Base-by-base conservation (phyloP, 2,888 invertebrate genomes). In the Molanna angustata region DNA sequence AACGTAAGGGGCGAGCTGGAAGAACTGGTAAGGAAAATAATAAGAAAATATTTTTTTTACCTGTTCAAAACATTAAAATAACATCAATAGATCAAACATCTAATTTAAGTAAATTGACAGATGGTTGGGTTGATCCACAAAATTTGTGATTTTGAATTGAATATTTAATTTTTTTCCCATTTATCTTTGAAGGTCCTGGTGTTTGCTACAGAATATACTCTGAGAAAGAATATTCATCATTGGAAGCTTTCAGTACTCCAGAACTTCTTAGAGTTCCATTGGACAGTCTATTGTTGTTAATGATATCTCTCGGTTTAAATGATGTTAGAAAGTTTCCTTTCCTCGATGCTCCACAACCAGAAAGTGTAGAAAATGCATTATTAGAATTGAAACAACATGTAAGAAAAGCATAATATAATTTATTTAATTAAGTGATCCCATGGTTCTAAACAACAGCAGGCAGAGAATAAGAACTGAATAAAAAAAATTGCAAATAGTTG, bases 1-100 rank as follows among this genome's bases (percentile, higher is more conserved):
- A 99, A 69, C 80, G 98, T 47, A 94, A 95, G 70, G 98, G 98
- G 7, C 81, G 97, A 64, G 94, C 95, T 43, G 98, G 98, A 1
- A 80, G 97, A 66, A 95, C 90, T 17, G 88, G 80, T 78, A 64
- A 49, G n/a, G n/a, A n/a, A n/a, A n/a, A n/a, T n/a, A n/a, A n/a
- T n/a, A n/a, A n/a, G n/a, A n/a, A n/a, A n/a, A n/a, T n/a, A n/a
- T 6, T 37, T 37, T 9, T 11, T 14, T 33, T 33, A 14, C 4
- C 16, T 14, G 16, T 33, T 33, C 33, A 4, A 14, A 16, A 33
- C 16, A 1, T 16, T 33, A 9, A 13, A n/a, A 35, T 2, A 6
- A 35, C 0, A 6, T 35, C 2, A 13, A 2, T 13, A 35, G 3
- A n/a, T n/a, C n/a, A n/a, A n/a, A n/a, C n/a, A n/a, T n/a, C n/a